These are phyloP conservation scores for Lamproptera curius DNA, from an alignment of 2,888 invertebrate genomes.

Conservation along the genomic window DNA sequence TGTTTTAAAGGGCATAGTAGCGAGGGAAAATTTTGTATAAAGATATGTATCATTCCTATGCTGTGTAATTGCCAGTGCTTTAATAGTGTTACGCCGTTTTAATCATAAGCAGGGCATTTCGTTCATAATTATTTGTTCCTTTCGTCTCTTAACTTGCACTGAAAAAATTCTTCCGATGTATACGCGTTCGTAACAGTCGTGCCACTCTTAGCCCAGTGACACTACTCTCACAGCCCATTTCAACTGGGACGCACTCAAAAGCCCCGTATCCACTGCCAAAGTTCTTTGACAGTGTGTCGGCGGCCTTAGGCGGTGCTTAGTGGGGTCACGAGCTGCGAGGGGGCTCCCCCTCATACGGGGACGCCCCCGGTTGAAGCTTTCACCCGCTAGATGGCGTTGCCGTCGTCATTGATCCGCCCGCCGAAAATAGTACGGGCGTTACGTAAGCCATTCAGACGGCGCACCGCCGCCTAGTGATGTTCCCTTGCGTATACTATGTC, in stretches of 20 bases:
- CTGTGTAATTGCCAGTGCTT: no score
- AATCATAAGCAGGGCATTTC: no score
- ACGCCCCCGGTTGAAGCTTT: background rate
- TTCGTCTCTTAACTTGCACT: no score
- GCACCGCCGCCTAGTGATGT: conserved; percentile 3
- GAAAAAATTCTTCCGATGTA: no score
- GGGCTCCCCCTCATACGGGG: no score
- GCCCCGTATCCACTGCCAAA: conserved; percentile 15
- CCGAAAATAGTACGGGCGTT: conserved; percentile 53
- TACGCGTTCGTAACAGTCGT: no score
- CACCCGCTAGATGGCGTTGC: conserved; percentile 47
- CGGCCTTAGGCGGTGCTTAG: conserved; percentile 17
- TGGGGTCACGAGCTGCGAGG: conserved; percentile 30
- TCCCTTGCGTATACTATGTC: no score
- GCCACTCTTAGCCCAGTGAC: conserved; percentile 16
- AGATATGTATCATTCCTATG: no score
- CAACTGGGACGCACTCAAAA: conserved; percentile 10
- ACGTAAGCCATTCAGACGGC: conserved; percentile 39
- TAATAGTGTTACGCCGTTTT: no score
- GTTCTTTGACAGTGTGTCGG: conserved; percentile 21
- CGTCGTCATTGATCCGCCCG: conserved; percentile 56
- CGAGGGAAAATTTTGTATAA: no score
- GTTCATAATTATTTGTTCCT: no score
- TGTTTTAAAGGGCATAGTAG: no score
- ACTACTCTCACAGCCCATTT: conserved; percentile 10